Conservation (phyloP, 2,797 vertebrate genomes). For the Enteromius mattozi region DNA sequence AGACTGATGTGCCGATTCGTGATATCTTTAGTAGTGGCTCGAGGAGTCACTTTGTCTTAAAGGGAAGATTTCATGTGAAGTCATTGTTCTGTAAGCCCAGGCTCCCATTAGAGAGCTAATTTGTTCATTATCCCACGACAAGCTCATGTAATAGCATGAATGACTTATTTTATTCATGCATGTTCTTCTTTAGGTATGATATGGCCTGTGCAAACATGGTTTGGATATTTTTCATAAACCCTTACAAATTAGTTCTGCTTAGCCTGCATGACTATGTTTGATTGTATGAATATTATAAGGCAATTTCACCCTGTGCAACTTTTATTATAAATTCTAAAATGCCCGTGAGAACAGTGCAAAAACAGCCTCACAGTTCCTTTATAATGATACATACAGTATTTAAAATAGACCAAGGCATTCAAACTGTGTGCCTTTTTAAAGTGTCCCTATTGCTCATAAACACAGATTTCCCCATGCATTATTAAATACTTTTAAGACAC, state of each 20-base stretch:
- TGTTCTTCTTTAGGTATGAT: not conserved
- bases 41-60: too few relatives aligned
- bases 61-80: too few relatives aligned
- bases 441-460: too few relatives aligned
- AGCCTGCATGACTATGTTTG: not conserved
- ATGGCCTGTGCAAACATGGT: not conserved
- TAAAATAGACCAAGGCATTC: not conserved
- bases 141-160: not conserved
- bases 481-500: too few relatives aligned
- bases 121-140: too few relatives aligned
- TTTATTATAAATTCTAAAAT: not conserved
- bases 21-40: too few relatives aligned
- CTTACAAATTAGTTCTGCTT: not conserved
- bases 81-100: too few relatives aligned
- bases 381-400: not conserved
- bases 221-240: not conserved
- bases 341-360: not conserved
- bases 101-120: too few relatives aligned
- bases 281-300: not conserved
- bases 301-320: not conserved
- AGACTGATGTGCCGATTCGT: too few relatives aligned
- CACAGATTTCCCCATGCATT: too few relatives aligned
- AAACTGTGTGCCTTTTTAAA: not conserved
- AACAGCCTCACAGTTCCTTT: not conserved
- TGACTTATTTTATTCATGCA: not conserved